Conservation (phyloP, 2,888 invertebrate genomes). For the Magallana nippona region DNA sequence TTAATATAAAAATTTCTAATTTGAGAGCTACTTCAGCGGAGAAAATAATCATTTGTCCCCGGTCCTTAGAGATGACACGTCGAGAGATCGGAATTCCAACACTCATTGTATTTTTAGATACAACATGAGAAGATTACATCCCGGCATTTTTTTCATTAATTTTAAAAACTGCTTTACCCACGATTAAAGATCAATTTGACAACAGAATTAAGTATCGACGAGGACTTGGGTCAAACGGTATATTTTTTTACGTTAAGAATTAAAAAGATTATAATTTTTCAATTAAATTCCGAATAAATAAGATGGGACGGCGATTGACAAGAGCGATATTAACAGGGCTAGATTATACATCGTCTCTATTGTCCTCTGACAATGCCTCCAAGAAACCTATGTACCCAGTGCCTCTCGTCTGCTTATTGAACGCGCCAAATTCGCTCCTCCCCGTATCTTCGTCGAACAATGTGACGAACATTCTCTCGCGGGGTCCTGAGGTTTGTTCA, state of each 20-base stretch:
- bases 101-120: constrained; percentile 21
- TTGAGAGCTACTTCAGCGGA: neutral
- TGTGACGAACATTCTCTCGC: constrained; percentile 13
- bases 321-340: constrained; percentile 2
- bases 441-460: constrained; percentile 24
- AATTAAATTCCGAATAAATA: constrained; percentile 30
- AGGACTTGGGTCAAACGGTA: constrained; percentile 31
- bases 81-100: constrained; percentile 4
- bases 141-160: neutral
- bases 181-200: constrained; percentile 26
- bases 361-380: neutral
- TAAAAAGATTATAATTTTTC: constrained; percentile 35
- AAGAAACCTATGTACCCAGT: constrained; percentile 11
- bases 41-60: constrained; percentile 14
- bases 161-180: constrained; percentile 1
- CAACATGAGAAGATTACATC: constrained; percentile 11
- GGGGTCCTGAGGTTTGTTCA: constrained; percentile 30
- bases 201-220: constrained; percentile 22
- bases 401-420: constrained; percentile 33
- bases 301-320: constrained; percentile 25
- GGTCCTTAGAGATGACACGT: neutral
- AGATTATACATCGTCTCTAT: constrained; percentile 22
- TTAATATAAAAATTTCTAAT: neutral
- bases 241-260: constrained; percentile 30
- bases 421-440: constrained; percentile 28